Evolutionary conservation across 2,113 vertebrate genomes (phyloP).

Genomic region (Plestiodon gilberti): DNA sequence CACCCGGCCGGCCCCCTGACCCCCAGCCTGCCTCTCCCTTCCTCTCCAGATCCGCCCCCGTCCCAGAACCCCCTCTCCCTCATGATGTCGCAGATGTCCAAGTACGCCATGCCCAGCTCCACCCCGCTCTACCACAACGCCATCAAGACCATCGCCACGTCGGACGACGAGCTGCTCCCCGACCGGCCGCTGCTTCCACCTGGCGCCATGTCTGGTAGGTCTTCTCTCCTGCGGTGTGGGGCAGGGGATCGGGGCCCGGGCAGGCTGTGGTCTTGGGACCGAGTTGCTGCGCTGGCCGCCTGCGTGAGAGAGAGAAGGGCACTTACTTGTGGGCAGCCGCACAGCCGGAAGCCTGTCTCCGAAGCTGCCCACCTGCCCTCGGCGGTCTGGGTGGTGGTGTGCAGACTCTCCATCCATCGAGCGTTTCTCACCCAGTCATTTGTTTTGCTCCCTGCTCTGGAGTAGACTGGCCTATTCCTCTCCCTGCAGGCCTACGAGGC

Average conservation of each 20-base stretch:
- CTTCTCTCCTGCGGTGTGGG: background rate
- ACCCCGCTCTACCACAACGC: slow-evolving; percentile 98
- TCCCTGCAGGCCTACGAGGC: no score
- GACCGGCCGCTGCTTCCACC: slow-evolving; percentile 90
- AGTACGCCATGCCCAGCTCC: slow-evolving; percentile 97
- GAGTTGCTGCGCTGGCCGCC: background rate
- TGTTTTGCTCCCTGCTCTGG: no score
- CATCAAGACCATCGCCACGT: slow-evolving; percentile 98
- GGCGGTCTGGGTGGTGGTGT: no score
- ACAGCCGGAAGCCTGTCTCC: no score
- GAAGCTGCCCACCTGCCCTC: no score
- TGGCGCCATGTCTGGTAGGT: slow-evolving; percentile 86
- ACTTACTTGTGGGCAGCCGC: background rate
- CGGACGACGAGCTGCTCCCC: slow-evolving; percentile 92
- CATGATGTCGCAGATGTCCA: slow-evolving; percentile 99
- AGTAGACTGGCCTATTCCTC: no score
- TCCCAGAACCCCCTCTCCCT: slow-evolving; percentile 95
- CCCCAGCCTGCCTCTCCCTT: slow-evolving; percentile 88
- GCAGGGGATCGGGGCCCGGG: no score
- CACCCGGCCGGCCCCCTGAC: slow-evolving; percentile 86
- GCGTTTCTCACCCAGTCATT: no score
- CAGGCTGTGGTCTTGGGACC: background rate
- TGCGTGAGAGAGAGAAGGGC: background rate
- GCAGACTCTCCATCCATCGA: no score
- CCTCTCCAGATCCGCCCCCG: slow-evolving; percentile 86